Evolutionary conservation across 2,797 vertebrate genomes (phyloP).

Genomic region (Trichosurus vulpecula): DNA sequence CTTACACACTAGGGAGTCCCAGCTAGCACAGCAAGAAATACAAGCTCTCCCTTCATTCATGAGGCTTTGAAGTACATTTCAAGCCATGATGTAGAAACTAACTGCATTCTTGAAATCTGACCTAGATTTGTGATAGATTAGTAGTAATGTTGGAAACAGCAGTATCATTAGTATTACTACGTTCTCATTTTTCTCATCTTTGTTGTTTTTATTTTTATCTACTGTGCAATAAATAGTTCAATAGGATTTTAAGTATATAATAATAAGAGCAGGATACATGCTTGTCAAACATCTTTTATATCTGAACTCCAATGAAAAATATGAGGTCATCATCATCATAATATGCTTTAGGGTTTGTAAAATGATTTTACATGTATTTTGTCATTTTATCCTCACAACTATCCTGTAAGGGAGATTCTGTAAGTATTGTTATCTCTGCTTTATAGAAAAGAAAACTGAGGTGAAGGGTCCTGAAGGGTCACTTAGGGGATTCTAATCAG

Average conservation of each 20-base stretch:
- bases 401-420: neutral
- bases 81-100: neutral
- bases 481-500: neutral
- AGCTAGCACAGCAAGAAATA: neutral
- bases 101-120: neutral
- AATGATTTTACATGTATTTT: neutral
- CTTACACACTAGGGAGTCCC: neutral
- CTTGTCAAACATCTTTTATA: neutral
- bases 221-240: neutral
- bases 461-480: neutral
- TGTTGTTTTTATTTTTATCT: neutral
- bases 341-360: neutral
- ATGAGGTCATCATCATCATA: neutral
- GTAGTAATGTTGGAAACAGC: neutral
- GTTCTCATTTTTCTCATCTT: neutral
- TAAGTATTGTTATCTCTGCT: neutral
- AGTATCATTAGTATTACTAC: neutral
- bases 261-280: neutral
- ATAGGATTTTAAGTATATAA: neutral
- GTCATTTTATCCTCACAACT: neutral
- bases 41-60: neutral
- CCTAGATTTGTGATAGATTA: neutral
- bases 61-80: neutral
- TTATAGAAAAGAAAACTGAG: neutral
- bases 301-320: neutral